Percentiles rank a stretch among this genome's conserved stretches.
Conservation (phyloP, 2,797 vertebrate species). For the Salarias fasciatus region DNA sequence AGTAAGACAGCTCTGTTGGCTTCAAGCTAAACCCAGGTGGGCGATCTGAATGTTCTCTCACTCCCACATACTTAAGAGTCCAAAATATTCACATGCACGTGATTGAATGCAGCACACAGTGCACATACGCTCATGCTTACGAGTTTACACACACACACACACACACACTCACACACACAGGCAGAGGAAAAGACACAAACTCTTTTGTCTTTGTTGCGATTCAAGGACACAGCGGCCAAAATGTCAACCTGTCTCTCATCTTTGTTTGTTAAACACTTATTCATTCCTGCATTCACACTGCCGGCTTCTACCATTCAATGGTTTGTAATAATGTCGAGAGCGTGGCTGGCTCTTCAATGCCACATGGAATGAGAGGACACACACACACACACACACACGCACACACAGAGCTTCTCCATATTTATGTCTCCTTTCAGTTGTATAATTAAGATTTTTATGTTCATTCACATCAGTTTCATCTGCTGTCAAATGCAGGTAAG, state of each 20-base stretch:
- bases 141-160: slow-evolving; percentile 26
- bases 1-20: slow-evolving; percentile 64
- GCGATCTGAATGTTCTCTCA: slow-evolving; percentile 72
- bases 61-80: slow-evolving; percentile 66
- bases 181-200: neutral
- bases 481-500: slow-evolving; percentile 16
- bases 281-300: slow-evolving; percentile 42
- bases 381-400: neutral
- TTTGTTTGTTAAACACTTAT: slow-evolving; percentile 33
- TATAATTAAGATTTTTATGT: neutral
- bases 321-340: slow-evolving; percentile 25
- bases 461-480: slow-evolving; percentile 21
- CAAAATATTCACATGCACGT: slow-evolving; percentile 63
- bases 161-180: neutral
- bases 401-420: neutral
- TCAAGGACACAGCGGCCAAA: slow-evolving; percentile 31
- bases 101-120: slow-evolving; percentile 33
- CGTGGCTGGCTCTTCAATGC: slow-evolving; percentile 6
- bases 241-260: slow-evolving; percentile 30
- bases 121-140: slow-evolving; percentile 24
- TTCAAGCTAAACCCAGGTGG: slow-evolving; percentile 66
- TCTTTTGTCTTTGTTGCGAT: slow-evolving; percentile 16
- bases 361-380: slow-evolving; percentile 7
- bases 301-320: slow-evolving; percentile 33
- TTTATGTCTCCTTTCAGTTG: no score